Percentiles rank a stretch among this genome's conserved stretches.
These are phyloP conservation scores for Atethmia centrago DNA, from an alignment of 2,888 invertebrate genomes.

Conservation along the genomic window DNA sequence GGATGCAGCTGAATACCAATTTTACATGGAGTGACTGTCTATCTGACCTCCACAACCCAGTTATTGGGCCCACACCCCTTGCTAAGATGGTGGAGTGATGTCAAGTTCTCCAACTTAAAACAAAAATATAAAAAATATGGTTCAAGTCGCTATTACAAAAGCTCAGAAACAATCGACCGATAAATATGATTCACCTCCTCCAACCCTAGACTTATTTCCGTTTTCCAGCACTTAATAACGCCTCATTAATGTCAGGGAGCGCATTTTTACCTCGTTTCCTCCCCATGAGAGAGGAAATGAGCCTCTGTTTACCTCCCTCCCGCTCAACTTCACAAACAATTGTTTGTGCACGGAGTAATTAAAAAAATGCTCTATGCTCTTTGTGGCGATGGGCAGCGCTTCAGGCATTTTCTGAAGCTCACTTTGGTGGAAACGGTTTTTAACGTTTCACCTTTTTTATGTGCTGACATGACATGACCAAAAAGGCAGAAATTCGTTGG, in stretches of 20 bases:
- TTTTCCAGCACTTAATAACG: conserved; percentile 58
- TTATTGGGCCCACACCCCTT: not conserved
- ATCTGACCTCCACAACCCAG: not conserved
- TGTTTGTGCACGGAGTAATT: conserved; percentile 62
- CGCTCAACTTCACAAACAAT: conserved; percentile 60
- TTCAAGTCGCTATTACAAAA: not conserved
- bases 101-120: not conserved
- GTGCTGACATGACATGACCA: conserved; percentile 26
- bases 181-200: conserved; percentile 25
- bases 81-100: not conserved
- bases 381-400: conserved; percentile 41
- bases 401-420: conserved; percentile 23
- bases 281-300: conserved; percentile 58
- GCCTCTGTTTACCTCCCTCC: conserved; percentile 59
- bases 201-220: conserved; percentile 46
- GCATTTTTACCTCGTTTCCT: conserved; percentile 63
- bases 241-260: conserved; percentile 60
- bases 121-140: no score
- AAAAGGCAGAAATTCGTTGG: conserved; percentile 13
- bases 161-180: conserved; percentile 12
- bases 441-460: conserved; percentile 19
- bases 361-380: conserved; percentile 55
- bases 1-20: not conserved
- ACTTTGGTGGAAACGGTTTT: conserved; percentile 27
- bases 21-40: not conserved